Base-by-base conservation (phyloP, 2,888 invertebrate species). In the Cloeon dipterum region DNA sequence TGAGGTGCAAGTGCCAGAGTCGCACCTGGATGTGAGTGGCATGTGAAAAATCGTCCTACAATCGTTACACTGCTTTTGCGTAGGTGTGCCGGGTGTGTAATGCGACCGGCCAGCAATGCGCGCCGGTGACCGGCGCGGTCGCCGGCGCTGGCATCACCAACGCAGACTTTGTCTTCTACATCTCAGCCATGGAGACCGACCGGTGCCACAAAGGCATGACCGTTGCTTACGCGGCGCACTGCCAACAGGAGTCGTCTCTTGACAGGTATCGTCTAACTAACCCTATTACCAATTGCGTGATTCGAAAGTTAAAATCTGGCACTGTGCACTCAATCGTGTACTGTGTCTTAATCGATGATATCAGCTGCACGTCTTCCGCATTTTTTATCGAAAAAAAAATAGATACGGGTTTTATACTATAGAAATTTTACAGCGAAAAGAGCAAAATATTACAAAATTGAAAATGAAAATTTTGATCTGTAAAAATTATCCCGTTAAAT, bases 171-270 rank as follows among this genome's bases (percentile, higher is more conserved):
- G 76, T 98, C 2, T 74, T 98, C 45, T 98, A 96, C 57, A 88
- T 98, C 5, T 93, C 93, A 4, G 91, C 94, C 0, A 72, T 86
- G 51, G 79, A 88, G 54, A 89, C 93, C 0, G 78, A 81, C 47
- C 62, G 93, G n/a, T 98, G 98, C 54, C 71, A 75, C 43, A 75
- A 83, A 46, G 83, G 83, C 0, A 63, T 81, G 42, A 93, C 94
- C 0, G 89, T 94, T 2, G 94, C 96, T 0, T 96, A 94, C 58
- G 94, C 96, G 1, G 93, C 94, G 1, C 96, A 98, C 55, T 98
- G 98, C 50, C 96, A 98, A 54, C 91, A 93, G 54, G 96, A 98
- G 56, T 69, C 78, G 0, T 76, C 78, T 1, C 59, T 93, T 23
- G 96, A 98, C 59, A 67, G 83, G 79, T 79, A 49, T 48, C 46